These are phyloP conservation scores for Peromyscus melanophrys DNA, from an alignment of 2,797 vertebrate species.

Conservation along the genomic window DNA sequence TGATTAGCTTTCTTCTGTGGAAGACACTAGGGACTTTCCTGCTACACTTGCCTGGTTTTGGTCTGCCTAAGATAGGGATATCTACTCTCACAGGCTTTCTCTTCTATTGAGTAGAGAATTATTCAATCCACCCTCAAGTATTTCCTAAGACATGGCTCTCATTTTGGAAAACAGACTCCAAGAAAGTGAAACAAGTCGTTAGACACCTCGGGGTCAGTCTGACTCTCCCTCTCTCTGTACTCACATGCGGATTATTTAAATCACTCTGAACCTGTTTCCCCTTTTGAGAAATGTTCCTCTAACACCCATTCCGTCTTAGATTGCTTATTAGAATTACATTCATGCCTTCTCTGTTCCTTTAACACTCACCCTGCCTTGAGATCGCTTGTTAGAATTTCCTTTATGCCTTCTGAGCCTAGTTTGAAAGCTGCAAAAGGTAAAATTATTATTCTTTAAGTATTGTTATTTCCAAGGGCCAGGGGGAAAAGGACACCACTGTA, in stretches of 20 bases:
- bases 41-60: not conserved
- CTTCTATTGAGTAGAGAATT: not conserved
- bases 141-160: conserved; percentile 39
- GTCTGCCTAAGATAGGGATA: conserved; percentile 61
- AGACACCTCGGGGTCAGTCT: not conserved
- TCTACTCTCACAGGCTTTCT: conserved; percentile 66
- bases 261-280: not conserved
- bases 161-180: conserved; percentile 2
- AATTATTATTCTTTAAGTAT: not conserved
- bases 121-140: not conserved
- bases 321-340: not conserved
- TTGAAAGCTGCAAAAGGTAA: not conserved
- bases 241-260: not conserved
- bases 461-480: not conserved
- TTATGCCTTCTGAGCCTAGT: not conserved
- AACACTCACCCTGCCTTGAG: not conserved
- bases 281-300: not conserved
- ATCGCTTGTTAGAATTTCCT: not conserved
- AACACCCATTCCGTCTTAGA: not conserved
- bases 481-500: not conserved
- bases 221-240: not conserved
- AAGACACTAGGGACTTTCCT: conserved; percentile 60
- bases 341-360: not conserved
- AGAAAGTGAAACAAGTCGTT: conserved; percentile 27
- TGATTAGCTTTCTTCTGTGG: conserved; percentile 69